A percentile compares a stretch with the other conserved stretches of the same genome.
These are phyloP conservation scores for Pocota personata DNA, from an alignment of 2,888 invertebrate genomes.

Conservation along the genomic window DNA sequence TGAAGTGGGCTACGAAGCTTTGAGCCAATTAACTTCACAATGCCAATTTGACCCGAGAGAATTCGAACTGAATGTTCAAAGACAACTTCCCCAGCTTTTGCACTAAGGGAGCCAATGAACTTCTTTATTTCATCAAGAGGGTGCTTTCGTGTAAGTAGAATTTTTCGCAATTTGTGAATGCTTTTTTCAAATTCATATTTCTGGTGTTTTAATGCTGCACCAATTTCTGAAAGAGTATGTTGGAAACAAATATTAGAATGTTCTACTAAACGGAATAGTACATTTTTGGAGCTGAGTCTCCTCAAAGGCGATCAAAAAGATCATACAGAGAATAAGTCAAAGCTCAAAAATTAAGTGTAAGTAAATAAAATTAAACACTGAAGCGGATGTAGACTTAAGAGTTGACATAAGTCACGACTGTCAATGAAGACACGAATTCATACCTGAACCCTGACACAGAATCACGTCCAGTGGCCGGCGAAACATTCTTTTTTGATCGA, in stretches of 20 bases:
- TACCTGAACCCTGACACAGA: no score
- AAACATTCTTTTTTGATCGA: no score
- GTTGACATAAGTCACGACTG: no score
- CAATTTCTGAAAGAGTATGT: conserved; percentile 14
- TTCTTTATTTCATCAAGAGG: conserved; percentile 76
- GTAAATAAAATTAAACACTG: no score
- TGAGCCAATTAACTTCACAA: conserved; percentile 73
- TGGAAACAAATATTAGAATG: background rate
- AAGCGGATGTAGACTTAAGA: no score
- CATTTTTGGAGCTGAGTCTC: no score
- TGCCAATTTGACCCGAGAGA: conserved; percentile 74
- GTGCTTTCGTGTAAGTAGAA: conserved; percentile 76
- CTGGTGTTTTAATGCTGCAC: conserved; percentile 76
- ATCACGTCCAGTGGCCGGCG: no score
- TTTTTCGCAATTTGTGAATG: conserved; percentile 76
- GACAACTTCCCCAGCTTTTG: conserved; percentile 51
- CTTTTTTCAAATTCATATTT: conserved; percentile 78
- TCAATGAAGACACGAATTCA: no score
- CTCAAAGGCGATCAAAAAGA: no score
- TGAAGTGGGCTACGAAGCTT: conserved; percentile 77
- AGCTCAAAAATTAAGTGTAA: no score
- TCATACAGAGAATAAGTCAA: no score
- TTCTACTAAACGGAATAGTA: no score
- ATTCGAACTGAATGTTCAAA: conserved; percentile 66
- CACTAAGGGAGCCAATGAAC: conserved; percentile 19